Base-by-base conservation (phyloP, 1,140 invertebrate genomes). In the Pseudomyrmex sp. region DNA sequence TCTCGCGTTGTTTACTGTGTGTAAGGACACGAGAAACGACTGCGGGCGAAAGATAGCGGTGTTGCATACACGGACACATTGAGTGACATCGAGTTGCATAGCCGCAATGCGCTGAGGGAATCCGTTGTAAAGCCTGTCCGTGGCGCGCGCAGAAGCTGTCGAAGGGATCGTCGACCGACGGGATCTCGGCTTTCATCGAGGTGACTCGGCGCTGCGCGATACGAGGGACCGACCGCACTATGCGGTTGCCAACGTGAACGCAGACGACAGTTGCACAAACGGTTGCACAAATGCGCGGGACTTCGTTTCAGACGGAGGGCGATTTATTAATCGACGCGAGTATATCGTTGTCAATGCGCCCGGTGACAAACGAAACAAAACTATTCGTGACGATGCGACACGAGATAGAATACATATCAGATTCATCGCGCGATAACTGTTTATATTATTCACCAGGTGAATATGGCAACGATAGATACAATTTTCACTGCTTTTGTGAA, bases 281-380 rank as follows among this genome's bases (percentile, higher is more conserved):
- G 68, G 46, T 13, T 35, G n/a, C n/a, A 2, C 54, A 70, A 44
- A 44, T 20, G 26, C 44, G 15, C 23, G 44, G 44, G 20, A 35
- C 35, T 35, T 61, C 18, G 54, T 52, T 18, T 18, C 9, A 10
- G 8, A 18, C 18, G 50, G 26, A 58, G 76, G 3, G 65, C 66
- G 52, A 70, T 80, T 80, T 80, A 72, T 80, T 80, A 80, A 80
- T 80, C 54, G 66, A 72, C 66, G 15, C 54, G 54, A 52, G 50
- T 13, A 8, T 5, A 48, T 26, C 59, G 62, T 48, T 63, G 59
- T 26, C 58, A 59, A 35, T 35, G 44, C 72, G 35, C 56, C 56
- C 35, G 35, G 10, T 10, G 15, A 15, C 44, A 65, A 20, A 23
- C 18, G 59, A 26, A 65, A 54, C 59, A 44, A 23, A 75, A 63